phyloP scores from a whole-genome alignment of 2,888 invertebrate genomes.

The Tiliacea citrago region DNA sequence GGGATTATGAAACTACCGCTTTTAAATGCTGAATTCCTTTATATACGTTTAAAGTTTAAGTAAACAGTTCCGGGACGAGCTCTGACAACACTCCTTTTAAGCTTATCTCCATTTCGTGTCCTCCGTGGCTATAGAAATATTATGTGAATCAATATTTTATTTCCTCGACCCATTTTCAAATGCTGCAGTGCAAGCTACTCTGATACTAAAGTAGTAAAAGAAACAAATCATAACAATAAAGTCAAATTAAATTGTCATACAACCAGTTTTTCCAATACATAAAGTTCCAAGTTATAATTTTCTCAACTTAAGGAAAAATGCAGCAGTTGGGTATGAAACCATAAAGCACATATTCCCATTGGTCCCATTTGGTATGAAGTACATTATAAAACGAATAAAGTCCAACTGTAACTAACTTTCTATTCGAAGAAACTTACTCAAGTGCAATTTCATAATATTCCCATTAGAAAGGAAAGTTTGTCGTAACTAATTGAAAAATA shows the following conservation, averaged over 20 bases:
- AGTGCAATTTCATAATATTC: slow-evolving; percentile 23
- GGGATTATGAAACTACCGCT: no score
- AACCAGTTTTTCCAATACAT: background rate
- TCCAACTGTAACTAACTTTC: slow-evolving; percentile 8
- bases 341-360: slow-evolving; percentile 9
- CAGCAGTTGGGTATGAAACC: background rate
- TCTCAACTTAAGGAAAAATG: background rate
- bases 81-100: background rate
- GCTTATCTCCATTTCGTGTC: slow-evolving; percentile 3
- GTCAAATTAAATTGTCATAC: background rate
- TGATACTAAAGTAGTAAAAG: background rate
- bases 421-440: slow-evolving; percentile 8
- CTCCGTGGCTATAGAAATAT: background rate
- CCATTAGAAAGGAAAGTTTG: slow-evolving; percentile 23
- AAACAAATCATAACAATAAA: background rate
- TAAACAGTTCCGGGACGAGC: background rate
- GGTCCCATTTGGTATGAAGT: background rate
- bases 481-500: slow-evolving; percentile 13
- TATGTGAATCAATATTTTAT: slow-evolving; percentile 12
- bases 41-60: slow-evolving; percentile 9
- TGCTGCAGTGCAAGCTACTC: background rate
- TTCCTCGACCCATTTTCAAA: slow-evolving; percentile 2
- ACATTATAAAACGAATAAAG: slow-evolving; percentile 17
- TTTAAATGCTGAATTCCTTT: background rate
- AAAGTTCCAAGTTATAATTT: background rate